Conservation (phyloP, 2,797 vertebrate genomes). For the Xenentodon cancila region DNA sequence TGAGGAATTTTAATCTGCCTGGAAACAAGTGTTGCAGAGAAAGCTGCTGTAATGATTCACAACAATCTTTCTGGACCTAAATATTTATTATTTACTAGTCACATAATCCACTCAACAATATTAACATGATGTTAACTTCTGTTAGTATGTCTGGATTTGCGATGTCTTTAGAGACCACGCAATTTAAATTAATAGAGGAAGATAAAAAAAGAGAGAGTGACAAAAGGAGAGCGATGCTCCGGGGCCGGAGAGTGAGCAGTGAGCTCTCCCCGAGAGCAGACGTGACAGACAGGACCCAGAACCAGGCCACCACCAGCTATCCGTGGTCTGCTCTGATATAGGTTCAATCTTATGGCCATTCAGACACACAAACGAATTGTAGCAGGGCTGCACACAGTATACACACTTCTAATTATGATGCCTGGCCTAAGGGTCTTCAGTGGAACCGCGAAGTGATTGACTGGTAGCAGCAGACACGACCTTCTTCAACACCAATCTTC, state of each 20-base stretch:
- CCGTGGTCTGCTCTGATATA: slow-evolving; percentile 36
- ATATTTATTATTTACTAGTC: slow-evolving; percentile 5
- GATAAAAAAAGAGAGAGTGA: too few relatives aligned
- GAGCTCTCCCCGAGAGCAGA: slow-evolving; percentile 21
- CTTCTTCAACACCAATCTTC: slow-evolving; percentile 30
- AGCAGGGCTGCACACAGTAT: slow-evolving; percentile 32
- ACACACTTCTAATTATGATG: slow-evolving; percentile 44
- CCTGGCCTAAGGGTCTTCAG: slow-evolving; percentile 46
- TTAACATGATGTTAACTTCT: slow-evolving; percentile 26
- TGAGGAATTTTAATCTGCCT: slow-evolving; percentile 25
- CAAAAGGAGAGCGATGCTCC: slow-evolving; percentile 47
- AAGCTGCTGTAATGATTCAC: slow-evolving; percentile 30
- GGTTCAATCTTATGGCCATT: slow-evolving; percentile 41
- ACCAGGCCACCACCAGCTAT: slow-evolving; percentile 65
- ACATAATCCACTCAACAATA: slow-evolving; percentile 25
- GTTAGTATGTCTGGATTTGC: not conserved
- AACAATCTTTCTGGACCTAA: slow-evolving; percentile 20
- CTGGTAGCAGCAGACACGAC: slow-evolving; percentile 52
- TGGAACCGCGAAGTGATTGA: slow-evolving; percentile 41
- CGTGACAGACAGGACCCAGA: slow-evolving; percentile 48
- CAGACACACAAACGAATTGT: slow-evolving; percentile 33
- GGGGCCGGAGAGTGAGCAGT: slow-evolving; percentile 32
- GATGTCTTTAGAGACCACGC: slow-evolving; percentile 18
- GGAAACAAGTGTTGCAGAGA: slow-evolving; percentile 21
- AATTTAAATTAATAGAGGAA: slow-evolving; percentile 51